These are phyloP conservation scores for Galeruca laticollis DNA, from an alignment of 2,888 invertebrate species.

Conservation along the genomic window DNA sequence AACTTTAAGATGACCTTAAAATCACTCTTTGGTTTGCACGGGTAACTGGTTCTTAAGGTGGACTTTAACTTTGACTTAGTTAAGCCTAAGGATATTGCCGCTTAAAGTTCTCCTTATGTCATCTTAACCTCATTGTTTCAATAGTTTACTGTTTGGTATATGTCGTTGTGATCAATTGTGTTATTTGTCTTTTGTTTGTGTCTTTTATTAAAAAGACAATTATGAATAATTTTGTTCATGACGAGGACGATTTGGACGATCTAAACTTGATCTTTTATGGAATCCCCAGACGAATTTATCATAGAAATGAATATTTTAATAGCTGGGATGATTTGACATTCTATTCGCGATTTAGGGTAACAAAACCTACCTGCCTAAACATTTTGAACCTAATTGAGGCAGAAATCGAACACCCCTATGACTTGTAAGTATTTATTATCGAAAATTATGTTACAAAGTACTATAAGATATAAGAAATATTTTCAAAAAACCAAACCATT, in stretches of 20 bases:
- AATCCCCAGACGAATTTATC: slow-evolving; percentile 12
- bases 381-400: slow-evolving; percentile 14
- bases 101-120: slow-evolving; percentile 11
- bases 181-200: too few species aligned
- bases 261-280: slow-evolving; percentile 4
- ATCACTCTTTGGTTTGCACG: background rate
- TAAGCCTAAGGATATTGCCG: slow-evolving; percentile 1
- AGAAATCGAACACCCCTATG: slow-evolving; percentile 14
- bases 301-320: slow-evolving; percentile 13
- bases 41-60: background rate
- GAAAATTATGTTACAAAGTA: background rate
- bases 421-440: slow-evolving; percentile 15
- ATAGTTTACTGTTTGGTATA: too few species aligned
- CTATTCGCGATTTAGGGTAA: slow-evolving; percentile 12
- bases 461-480: too few species aligned
- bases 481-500: too few species aligned
- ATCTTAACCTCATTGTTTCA: slow-evolving; percentile 6
- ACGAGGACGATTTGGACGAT: background rate
- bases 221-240: slow-evolving; percentile 5
- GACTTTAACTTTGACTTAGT: background rate
- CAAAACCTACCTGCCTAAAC: slow-evolving; percentile 5
- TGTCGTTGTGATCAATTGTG: too few species aligned
- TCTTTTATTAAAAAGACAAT: background rate
- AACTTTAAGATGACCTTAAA: slow-evolving; percentile 15
- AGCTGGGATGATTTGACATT: slow-evolving; percentile 17